A percentile compares a stretch with the other conserved stretches of the same genome.
phyloP scores from a whole-genome alignment of 64 coral and sea anemone genomes.

The Actinia equina region DNA sequence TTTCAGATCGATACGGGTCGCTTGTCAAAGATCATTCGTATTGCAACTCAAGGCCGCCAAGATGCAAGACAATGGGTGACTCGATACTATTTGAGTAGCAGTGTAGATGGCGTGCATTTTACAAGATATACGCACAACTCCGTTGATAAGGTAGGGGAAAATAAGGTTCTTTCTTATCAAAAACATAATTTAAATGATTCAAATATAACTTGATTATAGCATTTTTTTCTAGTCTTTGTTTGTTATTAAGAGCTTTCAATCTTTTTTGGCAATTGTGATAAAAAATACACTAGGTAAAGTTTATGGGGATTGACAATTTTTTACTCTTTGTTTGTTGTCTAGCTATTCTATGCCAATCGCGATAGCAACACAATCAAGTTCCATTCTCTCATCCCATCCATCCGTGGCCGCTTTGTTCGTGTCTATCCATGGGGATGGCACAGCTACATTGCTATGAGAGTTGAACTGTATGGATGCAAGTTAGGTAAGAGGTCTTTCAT shows the following conservation, averaged over 20 bases:
- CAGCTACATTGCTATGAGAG: constrained; percentile 42
- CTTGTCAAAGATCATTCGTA: constrained; percentile 43
- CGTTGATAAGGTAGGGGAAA: constrained; percentile 12
- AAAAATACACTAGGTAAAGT: no score
- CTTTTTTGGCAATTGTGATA: no score
- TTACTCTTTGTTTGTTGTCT: not conserved
- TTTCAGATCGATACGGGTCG: constrained; percentile 41
- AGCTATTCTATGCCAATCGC: constrained; percentile 58
- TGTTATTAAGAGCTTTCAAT: no score
- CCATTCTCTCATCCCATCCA: constrained; percentile 55
- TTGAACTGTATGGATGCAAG: constrained; percentile 49
- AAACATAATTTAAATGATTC: no score
- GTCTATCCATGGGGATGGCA: constrained; percentile 39
- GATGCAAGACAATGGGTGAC: constrained; percentile 44
- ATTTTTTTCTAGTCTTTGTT: not conserved
- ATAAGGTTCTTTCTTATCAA: not conserved
- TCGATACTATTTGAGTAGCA: constrained; percentile 15
- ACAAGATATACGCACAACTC: constrained; percentile 54
- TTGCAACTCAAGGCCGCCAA: constrained; percentile 52
- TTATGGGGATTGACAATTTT: not conserved
- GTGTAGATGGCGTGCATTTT: constrained; percentile 57
- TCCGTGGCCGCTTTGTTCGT: constrained; percentile 48
- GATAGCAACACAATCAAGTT: constrained; percentile 43
- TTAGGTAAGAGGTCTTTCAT: constrained; percentile 7
- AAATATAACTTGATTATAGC: no score